Evolutionary conservation across 2,888 invertebrate genomes (phyloP).

Genomic region (Lithosia quadra): DNA sequence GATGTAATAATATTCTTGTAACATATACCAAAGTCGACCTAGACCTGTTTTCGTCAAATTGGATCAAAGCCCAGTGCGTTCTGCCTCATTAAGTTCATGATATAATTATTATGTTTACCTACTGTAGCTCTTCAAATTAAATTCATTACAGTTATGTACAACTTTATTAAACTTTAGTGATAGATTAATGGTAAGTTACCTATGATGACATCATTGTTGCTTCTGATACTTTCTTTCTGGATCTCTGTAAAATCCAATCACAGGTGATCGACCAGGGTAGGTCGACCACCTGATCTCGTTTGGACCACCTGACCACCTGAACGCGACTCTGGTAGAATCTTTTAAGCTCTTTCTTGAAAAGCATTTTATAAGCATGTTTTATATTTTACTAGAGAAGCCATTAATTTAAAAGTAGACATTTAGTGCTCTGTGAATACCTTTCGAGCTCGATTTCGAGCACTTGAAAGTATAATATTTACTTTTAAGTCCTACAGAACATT

Average conservation of each 20-base stretch:
- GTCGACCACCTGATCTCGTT: too few relatives aligned
- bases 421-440: background rate
- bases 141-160: background rate
- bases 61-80: conserved; percentile 74
- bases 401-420: too few relatives aligned
- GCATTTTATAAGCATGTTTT: too few relatives aligned
- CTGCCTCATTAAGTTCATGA: conserved; percentile 63
- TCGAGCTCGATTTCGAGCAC: too few relatives aligned
- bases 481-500: background rate
- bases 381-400: too few relatives aligned
- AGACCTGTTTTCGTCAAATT: conserved; percentile 75
- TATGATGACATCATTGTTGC: background rate
- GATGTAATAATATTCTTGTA: conserved; percentile 17
- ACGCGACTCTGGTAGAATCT: too few relatives aligned
- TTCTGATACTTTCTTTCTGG: background rate
- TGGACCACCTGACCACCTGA: too few relatives aligned
- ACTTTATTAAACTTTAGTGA: too few relatives aligned
- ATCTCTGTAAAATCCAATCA: too few relatives aligned
- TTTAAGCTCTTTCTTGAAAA: too few relatives aligned
- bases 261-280: too few relatives aligned
- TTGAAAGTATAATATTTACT: too few relatives aligned
- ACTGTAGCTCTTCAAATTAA: conserved; percentile 29
- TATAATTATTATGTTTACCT: conserved; percentile 54
- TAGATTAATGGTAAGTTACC: background rate
- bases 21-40: conserved; percentile 64